Conservation (phyloP, 2,113 vertebrate genomes). For the Tor tambroides region DNA sequence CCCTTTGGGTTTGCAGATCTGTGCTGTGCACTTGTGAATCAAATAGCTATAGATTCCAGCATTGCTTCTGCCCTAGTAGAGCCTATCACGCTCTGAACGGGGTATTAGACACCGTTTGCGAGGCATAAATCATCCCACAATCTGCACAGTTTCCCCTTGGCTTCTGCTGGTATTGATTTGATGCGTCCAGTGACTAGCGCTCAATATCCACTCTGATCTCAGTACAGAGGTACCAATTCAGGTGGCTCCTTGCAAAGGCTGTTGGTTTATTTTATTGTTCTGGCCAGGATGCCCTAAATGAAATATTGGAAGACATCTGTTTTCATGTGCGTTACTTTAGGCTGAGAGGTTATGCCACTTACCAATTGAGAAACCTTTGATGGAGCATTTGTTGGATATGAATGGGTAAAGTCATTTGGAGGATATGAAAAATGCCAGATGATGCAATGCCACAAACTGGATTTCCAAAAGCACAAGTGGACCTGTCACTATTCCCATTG, state of each 20-base stretch:
- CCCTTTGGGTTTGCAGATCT: conserved; percentile 6
- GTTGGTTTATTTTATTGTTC: conserved; percentile 39
- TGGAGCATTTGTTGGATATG: background rate
- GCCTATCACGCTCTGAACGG: background rate
- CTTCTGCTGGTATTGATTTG: conserved; percentile 26
- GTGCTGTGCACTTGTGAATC: background rate
- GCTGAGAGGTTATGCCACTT: background rate
- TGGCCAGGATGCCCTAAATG: conserved; percentile 7
- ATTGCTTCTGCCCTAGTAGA: background rate
- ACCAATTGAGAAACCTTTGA: background rate
- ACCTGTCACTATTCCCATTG: background rate
- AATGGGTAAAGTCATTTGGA: background rate
- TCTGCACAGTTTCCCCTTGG: conserved; percentile 20
- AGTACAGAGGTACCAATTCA: conserved; percentile 20
- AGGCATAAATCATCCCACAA: conserved; percentile 37
- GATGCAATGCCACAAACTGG: background rate
- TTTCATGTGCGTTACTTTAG: conserved; percentile 25
- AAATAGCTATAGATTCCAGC: conserved; percentile 31
- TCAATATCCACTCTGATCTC: conserved; percentile 39
- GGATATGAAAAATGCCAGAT: background rate
- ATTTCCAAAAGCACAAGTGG: background rate
- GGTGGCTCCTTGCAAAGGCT: background rate
- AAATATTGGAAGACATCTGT: conserved; percentile 26
- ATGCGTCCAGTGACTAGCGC: conserved; percentile 3
- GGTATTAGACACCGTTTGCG: background rate